Evolutionary conservation across 2,113 vertebrate species (phyloP), one percentile per base, ranked within the genome.

Genomic region (Callionymus lyra): DNA sequence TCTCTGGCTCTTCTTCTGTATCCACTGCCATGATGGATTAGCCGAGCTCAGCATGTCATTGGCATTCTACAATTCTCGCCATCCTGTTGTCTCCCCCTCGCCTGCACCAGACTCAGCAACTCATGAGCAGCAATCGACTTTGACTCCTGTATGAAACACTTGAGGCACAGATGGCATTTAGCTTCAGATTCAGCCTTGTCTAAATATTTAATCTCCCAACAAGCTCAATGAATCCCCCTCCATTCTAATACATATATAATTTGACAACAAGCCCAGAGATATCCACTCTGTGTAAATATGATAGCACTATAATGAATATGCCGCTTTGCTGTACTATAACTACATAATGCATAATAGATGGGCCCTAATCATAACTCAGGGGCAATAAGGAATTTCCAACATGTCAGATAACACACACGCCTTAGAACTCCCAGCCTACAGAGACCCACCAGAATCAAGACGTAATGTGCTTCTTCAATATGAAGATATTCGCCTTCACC

Each of bases 141-240:
- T 42, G 57, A 63, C 65, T 78, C 71, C 75, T 76, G 68, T 63
- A 59, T 69, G 74, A 74, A 79, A 66, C 65, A 72, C 72, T 68
- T 59, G 60, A 63, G 68, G 73, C 67, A 64, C 77, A 82, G 73
- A 79, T 76, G 80, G 71, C 65, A 75, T 79, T 74, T 72, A 70
- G 65, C 67, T 62, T 79, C 67, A 61, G 44, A 74, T 67, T 72
- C 59, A 14, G 59, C 75, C 58, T 70, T 77, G 73, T 78, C 67
- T 79, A 76, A 74, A 82, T 81, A 79, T 82, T 74, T 74, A 53
- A 77, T 80, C 73, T 74, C 71, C 58, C 65, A 71, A 70, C 75
- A 70, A 73, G 65, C 53, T 67, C 69, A 74, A 79, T 77, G 60
- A 72, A 74, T 76, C 69, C 65, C 65, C 73, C 21, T 74, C 70